Base-by-base conservation (phyloP, 2,113 vertebrate species). In the Tragelaphus scriptus region DNA sequence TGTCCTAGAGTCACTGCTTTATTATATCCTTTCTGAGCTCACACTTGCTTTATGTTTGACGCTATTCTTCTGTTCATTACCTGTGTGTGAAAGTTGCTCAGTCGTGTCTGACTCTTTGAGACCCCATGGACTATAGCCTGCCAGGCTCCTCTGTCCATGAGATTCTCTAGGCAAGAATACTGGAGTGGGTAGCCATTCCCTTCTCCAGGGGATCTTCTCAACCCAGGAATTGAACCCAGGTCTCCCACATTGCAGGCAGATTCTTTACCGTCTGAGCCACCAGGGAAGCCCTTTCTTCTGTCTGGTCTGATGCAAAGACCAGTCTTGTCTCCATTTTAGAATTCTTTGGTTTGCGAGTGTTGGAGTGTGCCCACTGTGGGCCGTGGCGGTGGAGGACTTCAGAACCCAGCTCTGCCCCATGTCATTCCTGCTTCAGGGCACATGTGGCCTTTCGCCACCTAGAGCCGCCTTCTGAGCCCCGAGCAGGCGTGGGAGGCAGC, bases 401-500 rank as follows among this genome's bases (percentile, higher is more conserved):
- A 80, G 61, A 65, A 13, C 40, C 13, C 58, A 16, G 5, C 55
- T 47, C 14, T 92, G 32, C 28, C 36, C 36, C 25, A 40, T 1
- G 47, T 63, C 7, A 32, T 59, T 10, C 85, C 88, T 6, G 44
- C 53, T 56, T 19, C 55, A 2, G 58, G 16, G 10, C 1, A 0
- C 8, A 8, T 1, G 2, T 2, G 10, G 21, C 8, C 14, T 40
- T 21, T 68, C 80, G 10, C 0, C 63, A 68, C 32, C 85, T 1
- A 2, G 3, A 7, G 81, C 32, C 36, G 59, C 61, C 82, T n/a
- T 82, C 51, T 32, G 40, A 68, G 51, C 30, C 86, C 19, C 1
- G 2, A 7, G 7, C 40, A 36, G 80, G 86, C 23, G 6, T 63
- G 17, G 28, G 28, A 28, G 65, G n/a, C 15, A 0, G 36, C 56